Evolutionary conservation across 1,140 invertebrate species (phyloP).

Genomic region (Ridgeia piscesae): DNA sequence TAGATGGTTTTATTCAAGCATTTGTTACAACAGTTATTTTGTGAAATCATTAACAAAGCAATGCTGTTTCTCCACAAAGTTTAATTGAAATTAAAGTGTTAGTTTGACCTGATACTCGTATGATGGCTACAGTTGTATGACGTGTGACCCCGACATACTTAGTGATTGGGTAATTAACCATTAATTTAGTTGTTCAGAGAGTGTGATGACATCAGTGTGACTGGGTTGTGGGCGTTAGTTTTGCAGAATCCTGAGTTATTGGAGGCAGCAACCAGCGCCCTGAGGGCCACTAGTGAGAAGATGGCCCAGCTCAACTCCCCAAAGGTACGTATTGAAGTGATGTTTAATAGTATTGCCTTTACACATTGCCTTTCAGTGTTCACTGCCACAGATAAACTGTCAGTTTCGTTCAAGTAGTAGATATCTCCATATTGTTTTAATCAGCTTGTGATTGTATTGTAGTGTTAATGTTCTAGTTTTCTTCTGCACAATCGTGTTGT

Average conservation of each 20-base stretch:
- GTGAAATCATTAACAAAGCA: no score
- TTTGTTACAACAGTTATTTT: no score
- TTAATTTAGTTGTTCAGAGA: not conserved
- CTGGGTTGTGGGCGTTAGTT: constrained; percentile 19
- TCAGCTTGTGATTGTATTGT: no score
- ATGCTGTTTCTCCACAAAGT: not conserved
- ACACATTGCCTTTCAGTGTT: no score
- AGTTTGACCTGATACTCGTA: not conserved
- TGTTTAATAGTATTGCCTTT: no score
- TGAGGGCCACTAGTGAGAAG: constrained; percentile 66
- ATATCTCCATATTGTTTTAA: no score
- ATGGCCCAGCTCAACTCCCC: constrained; percentile 44
- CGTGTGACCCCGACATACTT: no score
- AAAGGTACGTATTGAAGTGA: constrained; percentile 34
- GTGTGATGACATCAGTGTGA: not conserved
- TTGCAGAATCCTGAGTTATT: constrained; percentile 60
- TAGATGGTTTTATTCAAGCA: no score
- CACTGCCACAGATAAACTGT: no score
- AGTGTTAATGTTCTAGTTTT: no score
- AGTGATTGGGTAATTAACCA: not conserved
- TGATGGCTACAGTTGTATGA: not conserved
- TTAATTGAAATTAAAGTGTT: not conserved
- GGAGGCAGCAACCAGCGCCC: constrained; percentile 68
- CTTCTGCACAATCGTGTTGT: no score
- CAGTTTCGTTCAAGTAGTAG: no score